A percentile compares a stretch with the other conserved stretches of the same genome.
Evolutionary conservation across 2,113 vertebrate genomes (phyloP).

Genomic region (Nestor notabilis): DNA sequence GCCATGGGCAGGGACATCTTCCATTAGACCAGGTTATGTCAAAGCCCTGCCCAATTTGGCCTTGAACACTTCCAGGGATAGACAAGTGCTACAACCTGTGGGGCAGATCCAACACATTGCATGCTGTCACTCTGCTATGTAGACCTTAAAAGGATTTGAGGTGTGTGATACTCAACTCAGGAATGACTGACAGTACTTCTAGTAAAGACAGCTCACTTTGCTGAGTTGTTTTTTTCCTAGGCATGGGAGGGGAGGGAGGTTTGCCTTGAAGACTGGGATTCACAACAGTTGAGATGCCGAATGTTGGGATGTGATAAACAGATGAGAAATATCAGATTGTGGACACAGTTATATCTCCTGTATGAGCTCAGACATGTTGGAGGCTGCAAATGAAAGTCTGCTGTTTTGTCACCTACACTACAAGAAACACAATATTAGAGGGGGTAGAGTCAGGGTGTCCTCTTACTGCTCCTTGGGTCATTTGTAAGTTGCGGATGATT

Average conservation of each 20-base stretch:
- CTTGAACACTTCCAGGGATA: background rate
- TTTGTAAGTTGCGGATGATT: background rate
- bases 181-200: background rate
- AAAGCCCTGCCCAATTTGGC: background rate
- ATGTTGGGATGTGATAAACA: background rate
- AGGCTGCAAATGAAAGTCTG: background rate
- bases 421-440: background rate
- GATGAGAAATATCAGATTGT: background rate
- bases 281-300: background rate
- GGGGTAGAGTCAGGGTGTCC: fast-evolving
- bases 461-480: background rate
- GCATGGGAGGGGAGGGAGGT: background rate
- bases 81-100: background rate
- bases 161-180: background rate
- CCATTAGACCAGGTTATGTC: background rate
- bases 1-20: background rate
- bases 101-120: background rate
- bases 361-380: background rate
- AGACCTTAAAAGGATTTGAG: background rate
- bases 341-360: background rate
- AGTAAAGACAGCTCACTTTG: background rate
- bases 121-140: background rate
- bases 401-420: background rate
- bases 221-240: background rate
- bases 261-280: background rate